phyloP scores from a whole-genome alignment of 2,113 vertebrate species.

The Sceloporus undulatus region DNA sequence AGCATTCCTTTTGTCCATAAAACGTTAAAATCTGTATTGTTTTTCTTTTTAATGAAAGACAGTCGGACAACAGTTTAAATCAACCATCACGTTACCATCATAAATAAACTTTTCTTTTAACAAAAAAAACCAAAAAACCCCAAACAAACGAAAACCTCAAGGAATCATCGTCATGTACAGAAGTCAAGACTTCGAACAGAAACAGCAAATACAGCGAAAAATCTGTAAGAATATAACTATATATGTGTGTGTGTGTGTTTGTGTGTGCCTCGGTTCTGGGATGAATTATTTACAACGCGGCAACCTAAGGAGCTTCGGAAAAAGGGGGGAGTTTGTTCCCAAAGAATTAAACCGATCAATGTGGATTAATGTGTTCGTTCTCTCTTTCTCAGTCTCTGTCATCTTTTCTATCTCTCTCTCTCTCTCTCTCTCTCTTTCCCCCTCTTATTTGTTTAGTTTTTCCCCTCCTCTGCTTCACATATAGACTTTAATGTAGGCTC shows the following conservation, averaged over 20 bases:
- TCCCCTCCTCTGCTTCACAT: too few relatives aligned
- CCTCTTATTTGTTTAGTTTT: too few relatives aligned
- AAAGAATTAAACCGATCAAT: conserved; percentile 88
- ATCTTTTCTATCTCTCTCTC: not conserved
- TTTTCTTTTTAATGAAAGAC: conserved; percentile 92
- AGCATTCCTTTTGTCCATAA: conserved; percentile 77
- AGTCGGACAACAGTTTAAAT: conserved; percentile 93
- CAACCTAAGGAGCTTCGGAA: conserved; percentile 75
- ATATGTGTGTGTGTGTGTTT: conserved; percentile 76
- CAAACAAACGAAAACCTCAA: not conserved
- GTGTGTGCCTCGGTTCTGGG: conserved; percentile 76
- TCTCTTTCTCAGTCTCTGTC: conserved; percentile 37
- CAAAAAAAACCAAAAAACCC: conserved; percentile 73
- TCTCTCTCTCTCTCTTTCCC: conserved; percentile 38
- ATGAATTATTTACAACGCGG: conserved; percentile 96
- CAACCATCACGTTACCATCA: conserved; percentile 92
- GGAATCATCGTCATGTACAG: conserved; percentile 86
- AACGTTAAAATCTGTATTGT: conserved; percentile 85
- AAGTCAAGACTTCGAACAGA: conserved; percentile 83
- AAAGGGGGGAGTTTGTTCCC: conserved; percentile 69
- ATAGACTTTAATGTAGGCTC: too few relatives aligned
- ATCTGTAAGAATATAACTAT: conserved; percentile 97
- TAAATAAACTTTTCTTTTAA: conserved; percentile 90
- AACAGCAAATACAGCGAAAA: conserved; percentile 93
- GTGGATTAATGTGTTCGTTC: conserved; percentile 86